Conservation (phyloP, 2,113 vertebrate species). For the Marcusenius ussheri region DNA sequence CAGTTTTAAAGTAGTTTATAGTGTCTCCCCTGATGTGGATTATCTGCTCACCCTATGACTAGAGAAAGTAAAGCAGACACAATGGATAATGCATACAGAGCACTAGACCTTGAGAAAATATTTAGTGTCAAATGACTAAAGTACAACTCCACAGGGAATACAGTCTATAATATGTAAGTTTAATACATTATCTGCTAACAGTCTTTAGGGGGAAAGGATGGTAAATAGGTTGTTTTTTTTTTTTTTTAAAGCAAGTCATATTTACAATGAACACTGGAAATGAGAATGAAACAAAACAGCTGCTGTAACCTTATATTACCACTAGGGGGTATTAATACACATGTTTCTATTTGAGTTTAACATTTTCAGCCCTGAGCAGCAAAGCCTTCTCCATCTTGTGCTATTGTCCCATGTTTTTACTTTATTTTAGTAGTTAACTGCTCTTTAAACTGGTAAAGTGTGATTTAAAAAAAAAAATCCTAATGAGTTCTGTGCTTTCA, state of each 20-base stretch:
- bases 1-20: not conserved
- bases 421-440: not conserved
- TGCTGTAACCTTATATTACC: not conserved
- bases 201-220: not conserved
- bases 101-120: not conserved
- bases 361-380: not conserved
- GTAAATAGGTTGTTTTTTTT: not conserved
- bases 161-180: not conserved
- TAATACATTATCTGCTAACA: not conserved
- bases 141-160: not conserved
- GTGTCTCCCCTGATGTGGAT: not conserved
- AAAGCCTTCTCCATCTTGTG: not conserved
- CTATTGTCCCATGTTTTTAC: not conserved
- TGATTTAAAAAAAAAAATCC: not conserved
- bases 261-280: not conserved
- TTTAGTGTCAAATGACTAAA: not conserved
- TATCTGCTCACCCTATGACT: not conserved
- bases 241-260: not conserved
- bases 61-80: not conserved
- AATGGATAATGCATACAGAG: not conserved
- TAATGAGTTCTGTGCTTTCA: not conserved
- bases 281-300: not conserved
- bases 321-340: not conserved
- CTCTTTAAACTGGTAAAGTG: not conserved
- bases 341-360: not conserved